Evolutionary conservation across 2,797 vertebrate species (phyloP).

Genomic region (Molossus alvarezi): DNA sequence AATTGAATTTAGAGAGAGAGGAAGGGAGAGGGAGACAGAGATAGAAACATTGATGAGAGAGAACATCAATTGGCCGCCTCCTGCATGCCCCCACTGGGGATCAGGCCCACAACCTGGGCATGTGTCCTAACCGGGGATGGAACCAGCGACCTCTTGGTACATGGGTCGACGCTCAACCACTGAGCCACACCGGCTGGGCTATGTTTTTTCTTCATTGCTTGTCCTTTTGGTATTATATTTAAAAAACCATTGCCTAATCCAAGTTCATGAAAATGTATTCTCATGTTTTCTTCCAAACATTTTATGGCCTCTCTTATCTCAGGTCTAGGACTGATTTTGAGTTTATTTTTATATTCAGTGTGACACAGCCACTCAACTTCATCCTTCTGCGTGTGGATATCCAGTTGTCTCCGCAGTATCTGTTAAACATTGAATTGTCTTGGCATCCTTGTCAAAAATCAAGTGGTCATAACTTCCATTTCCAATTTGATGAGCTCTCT

Average conservation of each 20-base stretch:
- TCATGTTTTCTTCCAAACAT: slow-evolving; percentile 1
- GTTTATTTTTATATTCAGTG: background rate
- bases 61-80: no score
- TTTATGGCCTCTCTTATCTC: background rate
- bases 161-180: no score
- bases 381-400: background rate
- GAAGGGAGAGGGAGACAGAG: no score
- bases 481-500: slow-evolving; percentile 21
- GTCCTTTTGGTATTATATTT: background rate
- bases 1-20: no score
- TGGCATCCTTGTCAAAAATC: background rate
- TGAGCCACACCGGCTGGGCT: no score
- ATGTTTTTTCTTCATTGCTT: background rate
- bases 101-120: no score
- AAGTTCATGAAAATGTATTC: background rate
- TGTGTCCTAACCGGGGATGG: no score
- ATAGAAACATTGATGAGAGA: no score
- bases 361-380: background rate
- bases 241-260: slow-evolving; percentile 37
- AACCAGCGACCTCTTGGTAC: no score
- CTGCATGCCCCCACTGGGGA: no score
- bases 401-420: background rate
- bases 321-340: background rate
- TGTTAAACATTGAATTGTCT: background rate
- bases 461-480: background rate